Conservation (phyloP, 2,888 invertebrate species). For the Myathropa florea region DNA sequence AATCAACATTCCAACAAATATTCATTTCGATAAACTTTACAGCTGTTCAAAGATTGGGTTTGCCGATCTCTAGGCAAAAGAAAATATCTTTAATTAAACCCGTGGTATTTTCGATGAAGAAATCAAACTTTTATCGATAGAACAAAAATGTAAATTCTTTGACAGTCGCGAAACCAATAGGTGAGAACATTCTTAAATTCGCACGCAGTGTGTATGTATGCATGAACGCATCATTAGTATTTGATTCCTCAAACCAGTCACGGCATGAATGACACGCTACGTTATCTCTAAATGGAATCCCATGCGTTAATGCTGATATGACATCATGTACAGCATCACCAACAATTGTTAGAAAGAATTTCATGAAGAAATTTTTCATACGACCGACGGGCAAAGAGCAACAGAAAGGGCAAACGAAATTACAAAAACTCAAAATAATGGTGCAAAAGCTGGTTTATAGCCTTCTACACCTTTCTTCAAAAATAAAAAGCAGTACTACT, state of each 20-base stretch:
- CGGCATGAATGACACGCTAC: not conserved
- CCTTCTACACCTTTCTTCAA: not conserved
- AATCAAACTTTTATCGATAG: too few species aligned
- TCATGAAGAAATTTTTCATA: not conserved
- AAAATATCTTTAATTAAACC: too few species aligned
- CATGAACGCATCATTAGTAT: not conserved
- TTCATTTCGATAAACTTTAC: not conserved
- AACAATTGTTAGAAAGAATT: not conserved
- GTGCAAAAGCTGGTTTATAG: not conserved
- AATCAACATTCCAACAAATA: not conserved
- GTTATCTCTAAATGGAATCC: not conserved
- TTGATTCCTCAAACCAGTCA: not conserved
- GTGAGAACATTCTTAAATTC: too few species aligned
- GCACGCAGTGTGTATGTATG: too few species aligned
- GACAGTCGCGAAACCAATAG: too few species aligned
- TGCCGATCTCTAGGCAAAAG: not conserved
- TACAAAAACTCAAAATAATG: not conserved
- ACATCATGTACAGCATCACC: not conserved
- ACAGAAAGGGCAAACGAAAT: not conserved
- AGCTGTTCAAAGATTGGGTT: not conserved
- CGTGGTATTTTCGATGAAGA: too few species aligned
- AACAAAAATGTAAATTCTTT: too few species aligned
- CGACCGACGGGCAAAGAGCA: not conserved
- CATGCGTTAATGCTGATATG: not conserved
- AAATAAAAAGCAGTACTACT: not conserved